A percentile compares a stretch with the other conserved stretches of the same genome.
These are phyloP conservation scores for Cantharis rufa DNA, from an alignment of 2,888 invertebrate genomes.

Conservation along the genomic window DNA sequence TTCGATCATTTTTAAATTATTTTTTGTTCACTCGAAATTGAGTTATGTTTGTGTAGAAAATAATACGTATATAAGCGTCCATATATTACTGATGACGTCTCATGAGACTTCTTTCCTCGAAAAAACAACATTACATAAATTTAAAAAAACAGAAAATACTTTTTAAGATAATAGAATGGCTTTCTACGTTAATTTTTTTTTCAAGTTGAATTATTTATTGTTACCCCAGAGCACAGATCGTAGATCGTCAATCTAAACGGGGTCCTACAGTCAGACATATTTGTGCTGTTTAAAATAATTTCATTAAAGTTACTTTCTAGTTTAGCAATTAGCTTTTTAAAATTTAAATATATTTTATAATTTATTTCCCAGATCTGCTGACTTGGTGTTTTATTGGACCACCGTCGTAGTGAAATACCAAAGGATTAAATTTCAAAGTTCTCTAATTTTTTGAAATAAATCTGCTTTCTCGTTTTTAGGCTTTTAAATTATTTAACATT, in stretches of 20 bases:
- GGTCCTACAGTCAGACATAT: no score
- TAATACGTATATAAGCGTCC: neutral
- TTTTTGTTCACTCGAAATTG: neutral
- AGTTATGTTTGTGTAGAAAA: neutral
- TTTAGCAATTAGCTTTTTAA: no score
- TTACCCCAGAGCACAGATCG: no score
- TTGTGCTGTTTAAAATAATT: no score
- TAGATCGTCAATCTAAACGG: no score
- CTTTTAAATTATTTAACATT: neutral
- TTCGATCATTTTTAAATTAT: neutral
- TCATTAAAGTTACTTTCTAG: no score
- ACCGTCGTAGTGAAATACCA: neutral
- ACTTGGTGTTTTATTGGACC: neutral
- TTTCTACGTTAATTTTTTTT: no score
- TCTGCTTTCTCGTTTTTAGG: neutral
- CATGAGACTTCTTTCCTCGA: neutral
- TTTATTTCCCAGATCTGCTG: neutral
- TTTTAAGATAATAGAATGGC: neutral
- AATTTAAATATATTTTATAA: neutral
- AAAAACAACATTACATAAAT: neutral
- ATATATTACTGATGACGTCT: neutral
- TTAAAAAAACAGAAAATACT: neutral
- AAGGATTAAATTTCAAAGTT: neutral
- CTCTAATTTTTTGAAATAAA: neutral
- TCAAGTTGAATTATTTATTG: no score